Percentiles rank a stretch among this genome's conserved stretches.
These are phyloP conservation scores for Anas platyrhynchos DNA, from an alignment of 2,113 vertebrate genomes.

Conservation along the genomic window DNA sequence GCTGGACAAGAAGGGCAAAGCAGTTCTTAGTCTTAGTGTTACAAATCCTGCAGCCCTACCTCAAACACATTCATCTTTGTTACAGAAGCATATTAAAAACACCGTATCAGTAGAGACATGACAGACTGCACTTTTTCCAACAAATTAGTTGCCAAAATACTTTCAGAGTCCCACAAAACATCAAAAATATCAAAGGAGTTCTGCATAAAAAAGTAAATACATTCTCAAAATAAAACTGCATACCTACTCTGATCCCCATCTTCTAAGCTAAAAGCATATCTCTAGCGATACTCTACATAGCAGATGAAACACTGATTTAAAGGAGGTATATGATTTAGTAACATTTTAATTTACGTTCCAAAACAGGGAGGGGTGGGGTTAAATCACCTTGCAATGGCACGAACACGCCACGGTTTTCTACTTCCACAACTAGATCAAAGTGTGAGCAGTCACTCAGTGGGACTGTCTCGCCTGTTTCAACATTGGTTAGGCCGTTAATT, in stretches of 20 bases:
- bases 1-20: not conserved
- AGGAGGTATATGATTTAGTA: not conserved
- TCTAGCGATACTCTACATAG: not conserved
- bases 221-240: not conserved
- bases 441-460: slow-evolving; percentile 93
- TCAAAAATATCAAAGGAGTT: not conserved
- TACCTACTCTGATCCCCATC: not conserved
- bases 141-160: not conserved
- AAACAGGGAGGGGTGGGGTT: not conserved
- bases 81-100: not conserved
- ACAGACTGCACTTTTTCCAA: not conserved
- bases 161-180: not conserved
- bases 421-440: slow-evolving; percentile 85
- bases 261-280: not conserved
- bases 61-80: not conserved
- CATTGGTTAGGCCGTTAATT: slow-evolving; percentile 82
- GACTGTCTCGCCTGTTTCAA: slow-evolving; percentile 71
- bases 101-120: not conserved
- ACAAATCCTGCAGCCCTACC: not conserved
- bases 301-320: not conserved
- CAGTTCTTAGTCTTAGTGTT: not conserved
- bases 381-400: slow-evolving; percentile 83
- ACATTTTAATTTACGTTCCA: not conserved
- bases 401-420: slow-evolving; percentile 88
- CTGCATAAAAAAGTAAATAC: not conserved